Base-by-base conservation (phyloP, 2,797 vertebrate genomes). In the Diplodus sargus region DNA sequence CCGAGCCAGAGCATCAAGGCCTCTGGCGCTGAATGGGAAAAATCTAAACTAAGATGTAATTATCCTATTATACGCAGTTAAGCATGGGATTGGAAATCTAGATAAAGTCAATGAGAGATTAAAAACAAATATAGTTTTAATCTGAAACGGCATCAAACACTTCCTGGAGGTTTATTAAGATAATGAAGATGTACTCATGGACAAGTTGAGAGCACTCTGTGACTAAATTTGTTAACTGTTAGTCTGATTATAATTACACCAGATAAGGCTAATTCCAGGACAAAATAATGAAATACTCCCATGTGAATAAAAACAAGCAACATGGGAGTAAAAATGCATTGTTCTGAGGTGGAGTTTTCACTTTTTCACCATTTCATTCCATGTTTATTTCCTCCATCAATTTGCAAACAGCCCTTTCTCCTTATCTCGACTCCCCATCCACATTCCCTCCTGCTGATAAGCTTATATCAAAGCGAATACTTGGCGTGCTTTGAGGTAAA, bases 401-500 rank as follows among this genome's bases (percentile, higher is more conserved):
- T 82, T 75, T 72, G 49, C 48, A 76, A 83, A 61, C 30, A 79
- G 28, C 30, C 10, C 17, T 15, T 28, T 53, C 42, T 82, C 48
- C 30, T 80, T 71, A 70, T 88, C 79, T 22, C 15, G 39, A 70
- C 82, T 66, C 34, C 51, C 58, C 14, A 28, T 78, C 70, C 65
- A 68, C 58, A 67, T 39, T 56, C 66, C 67, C 80, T 82, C 79
- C 69, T 56, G 79, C 30, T 87, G 87, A 89, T 87, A 87, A 87
- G 78, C 80, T 85, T 65, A 78, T 83, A 90, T 85, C 86, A 90
- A 89, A 91, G 89, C 72, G 56, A 79, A 93, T 89, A 78, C 70
- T 90, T 89, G 88, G 81, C 83, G 42, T 87, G 85, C 88, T 80
- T 69, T 43, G 85, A 87, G 79, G 85, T 90, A 90, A 90, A 91